Percentiles rank a stretch among this genome's conserved stretches.
These are phyloP conservation scores for Hypotaenidia okinawae DNA, from an alignment of 2,797 vertebrate genomes.

Conservation along the genomic window DNA sequence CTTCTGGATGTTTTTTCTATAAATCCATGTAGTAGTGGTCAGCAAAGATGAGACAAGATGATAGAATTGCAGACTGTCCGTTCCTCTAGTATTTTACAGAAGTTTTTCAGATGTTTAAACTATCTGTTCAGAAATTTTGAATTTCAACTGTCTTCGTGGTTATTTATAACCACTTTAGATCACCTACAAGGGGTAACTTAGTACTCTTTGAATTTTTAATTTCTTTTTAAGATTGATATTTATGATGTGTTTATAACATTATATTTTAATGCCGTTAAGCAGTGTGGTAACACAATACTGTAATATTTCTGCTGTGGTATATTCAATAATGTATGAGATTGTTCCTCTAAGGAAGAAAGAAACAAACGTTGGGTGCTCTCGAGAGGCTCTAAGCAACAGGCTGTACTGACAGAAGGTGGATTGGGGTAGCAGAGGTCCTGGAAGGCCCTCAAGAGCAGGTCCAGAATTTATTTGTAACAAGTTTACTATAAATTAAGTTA, in stretches of 20 bases:
- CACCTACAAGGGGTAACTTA: neutral
- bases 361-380: neutral
- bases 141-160: neutral
- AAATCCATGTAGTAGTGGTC: neutral
- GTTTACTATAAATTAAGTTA: neutral
- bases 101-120: neutral
- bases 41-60: neutral
- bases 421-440: neutral
- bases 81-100: neutral
- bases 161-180: neutral
- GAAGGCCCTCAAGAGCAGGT: neutral
- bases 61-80: neutral
- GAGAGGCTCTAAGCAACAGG: neutral
- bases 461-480: neutral
- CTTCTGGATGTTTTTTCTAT: neutral
- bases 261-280: constrained; percentile 49
- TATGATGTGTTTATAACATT: constrained; percentile 2
- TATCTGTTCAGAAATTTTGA: neutral
- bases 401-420: constrained; percentile 1
- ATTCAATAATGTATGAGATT: constrained; percentile 32
- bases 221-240: constrained; percentile 35
- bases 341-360: constrained; percentile 20
- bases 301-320: neutral
- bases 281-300: constrained; percentile 33
- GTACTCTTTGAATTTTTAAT: constrained; percentile 27